Conservation (phyloP, 2,113 vertebrate genomes). For the Cyanistes caeruleus region DNA sequence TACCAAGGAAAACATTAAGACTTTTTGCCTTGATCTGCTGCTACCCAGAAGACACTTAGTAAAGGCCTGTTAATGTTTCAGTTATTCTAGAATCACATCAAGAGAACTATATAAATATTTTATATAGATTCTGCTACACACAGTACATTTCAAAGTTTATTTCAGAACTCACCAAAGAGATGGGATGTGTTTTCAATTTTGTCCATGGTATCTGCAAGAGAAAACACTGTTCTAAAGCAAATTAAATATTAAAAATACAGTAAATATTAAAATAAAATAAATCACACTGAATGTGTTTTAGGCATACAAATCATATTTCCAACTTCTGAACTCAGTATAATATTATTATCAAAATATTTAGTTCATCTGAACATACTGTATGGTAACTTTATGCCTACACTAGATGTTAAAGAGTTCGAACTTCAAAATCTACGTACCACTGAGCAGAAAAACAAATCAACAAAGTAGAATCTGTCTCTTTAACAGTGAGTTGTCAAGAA, state of each 20-base stretch:
- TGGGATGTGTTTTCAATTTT: constrained; percentile 96
- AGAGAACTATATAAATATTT: not conserved
- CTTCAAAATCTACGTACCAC: not conserved
- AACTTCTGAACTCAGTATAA: not conserved
- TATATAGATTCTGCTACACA: not conserved
- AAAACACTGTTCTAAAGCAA: constrained; percentile 54
- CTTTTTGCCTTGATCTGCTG: not conserved
- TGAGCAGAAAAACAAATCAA: not conserved
- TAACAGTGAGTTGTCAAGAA: not conserved
- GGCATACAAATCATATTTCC: not conserved
- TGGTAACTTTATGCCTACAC: not conserved
- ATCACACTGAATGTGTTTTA: not conserved
- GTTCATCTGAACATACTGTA: not conserved
- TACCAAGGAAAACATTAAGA: not conserved
- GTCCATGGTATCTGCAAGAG: constrained; percentile 94
- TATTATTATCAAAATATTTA: not conserved
- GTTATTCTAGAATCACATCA: not conserved
- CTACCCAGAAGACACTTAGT: not conserved
- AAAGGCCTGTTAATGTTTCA: not conserved
- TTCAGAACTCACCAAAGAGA: constrained; percentile 86
- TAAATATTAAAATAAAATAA: not conserved
- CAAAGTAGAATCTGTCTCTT: not conserved
- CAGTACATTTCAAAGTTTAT: not conserved
- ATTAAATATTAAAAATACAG: constrained; percentile 10
- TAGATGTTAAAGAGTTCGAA: not conserved